These are phyloP conservation scores for Philopotamus ludificatus DNA, from an alignment of 1,140 invertebrate species.

Conservation along the genomic window DNA sequence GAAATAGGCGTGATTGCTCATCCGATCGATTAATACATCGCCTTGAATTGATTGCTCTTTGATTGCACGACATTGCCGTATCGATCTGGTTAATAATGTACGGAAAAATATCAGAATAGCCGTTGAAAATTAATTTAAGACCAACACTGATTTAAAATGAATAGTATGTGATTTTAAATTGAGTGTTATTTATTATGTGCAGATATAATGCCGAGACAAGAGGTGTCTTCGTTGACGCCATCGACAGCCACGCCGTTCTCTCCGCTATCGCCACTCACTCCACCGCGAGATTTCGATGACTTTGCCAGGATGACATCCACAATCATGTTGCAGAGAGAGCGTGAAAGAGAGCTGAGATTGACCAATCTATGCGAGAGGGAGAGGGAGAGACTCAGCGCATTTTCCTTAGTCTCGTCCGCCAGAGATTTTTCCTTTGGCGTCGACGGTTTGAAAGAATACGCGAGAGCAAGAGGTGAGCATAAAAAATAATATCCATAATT, in stretches of 20 bases:
- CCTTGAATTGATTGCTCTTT: conserved; percentile 25
- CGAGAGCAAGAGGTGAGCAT: conserved; percentile 43
- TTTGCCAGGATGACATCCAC: conserved; percentile 23
- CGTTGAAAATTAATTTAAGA: background rate
- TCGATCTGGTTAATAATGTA: background rate
- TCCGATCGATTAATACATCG: too few species aligned
- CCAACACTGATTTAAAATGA: background rate
- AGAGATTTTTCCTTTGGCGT: conserved; percentile 45
- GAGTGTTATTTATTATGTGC: conserved; percentile 36
- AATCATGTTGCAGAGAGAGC: conserved; percentile 13
- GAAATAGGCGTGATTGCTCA: conserved; percentile 28
- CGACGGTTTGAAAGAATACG: conserved; percentile 43
- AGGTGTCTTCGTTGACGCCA: conserved; percentile 26
- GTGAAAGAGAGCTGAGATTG: conserved; percentile 22
- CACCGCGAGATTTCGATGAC: conserved; percentile 36
- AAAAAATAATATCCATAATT: conserved; percentile 1
- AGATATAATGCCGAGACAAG: conserved; percentile 47
- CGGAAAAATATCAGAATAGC: background rate
- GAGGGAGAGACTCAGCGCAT: conserved; percentile 45
- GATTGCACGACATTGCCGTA: too few species aligned
- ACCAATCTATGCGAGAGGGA: conserved; percentile 34
- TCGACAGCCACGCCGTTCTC: conserved; percentile 43
- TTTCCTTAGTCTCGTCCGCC: conserved; percentile 47
- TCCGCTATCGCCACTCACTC: conserved; percentile 40
- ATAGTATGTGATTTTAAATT: background rate